Evolutionary conservation across 1,140 invertebrate species (phyloP).

Genomic region (Eufriesea mexicana): DNA sequence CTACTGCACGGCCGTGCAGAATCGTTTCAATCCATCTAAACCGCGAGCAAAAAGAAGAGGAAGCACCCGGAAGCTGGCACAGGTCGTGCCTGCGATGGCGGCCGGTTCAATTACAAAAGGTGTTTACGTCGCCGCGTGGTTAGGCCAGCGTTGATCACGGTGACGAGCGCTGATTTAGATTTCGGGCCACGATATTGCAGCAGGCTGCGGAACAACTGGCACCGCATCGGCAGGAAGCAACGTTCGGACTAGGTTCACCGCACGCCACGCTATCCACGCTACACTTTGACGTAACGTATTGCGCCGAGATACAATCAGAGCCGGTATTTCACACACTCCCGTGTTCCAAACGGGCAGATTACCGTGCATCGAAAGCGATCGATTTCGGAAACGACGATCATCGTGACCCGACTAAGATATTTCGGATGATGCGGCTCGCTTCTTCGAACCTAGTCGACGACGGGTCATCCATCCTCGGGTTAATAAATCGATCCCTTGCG

Average conservation of each 20-base stretch:
- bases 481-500: too few species aligned
- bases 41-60: too few species aligned
- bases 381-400: not conserved
- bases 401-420: not conserved
- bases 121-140: not conserved
- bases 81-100: too few species aligned
- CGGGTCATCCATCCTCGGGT: too few species aligned
- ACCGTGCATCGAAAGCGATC: conserved; percentile 8
- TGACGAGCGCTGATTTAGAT: conserved; percentile 58
- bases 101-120: conserved; percentile 29
- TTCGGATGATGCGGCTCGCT: not conserved
- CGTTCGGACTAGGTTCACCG: conserved; percentile 48
- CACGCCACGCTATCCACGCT: conserved; percentile 48
- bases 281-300: conserved; percentile 57
- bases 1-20: too few species aligned
- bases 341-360: conserved; percentile 16
- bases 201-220: conserved; percentile 47
- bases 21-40: too few species aligned
- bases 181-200: conserved; percentile 37
- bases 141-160: conserved; percentile 32
- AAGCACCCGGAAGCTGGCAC: too few species aligned
- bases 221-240: conserved; percentile 49
- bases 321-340: conserved; percentile 52
- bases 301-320: conserved; percentile 58
- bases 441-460: not conserved